Conservation (phyloP, 2,113 vertebrate genomes). For the Crotalus horridus region DNA sequence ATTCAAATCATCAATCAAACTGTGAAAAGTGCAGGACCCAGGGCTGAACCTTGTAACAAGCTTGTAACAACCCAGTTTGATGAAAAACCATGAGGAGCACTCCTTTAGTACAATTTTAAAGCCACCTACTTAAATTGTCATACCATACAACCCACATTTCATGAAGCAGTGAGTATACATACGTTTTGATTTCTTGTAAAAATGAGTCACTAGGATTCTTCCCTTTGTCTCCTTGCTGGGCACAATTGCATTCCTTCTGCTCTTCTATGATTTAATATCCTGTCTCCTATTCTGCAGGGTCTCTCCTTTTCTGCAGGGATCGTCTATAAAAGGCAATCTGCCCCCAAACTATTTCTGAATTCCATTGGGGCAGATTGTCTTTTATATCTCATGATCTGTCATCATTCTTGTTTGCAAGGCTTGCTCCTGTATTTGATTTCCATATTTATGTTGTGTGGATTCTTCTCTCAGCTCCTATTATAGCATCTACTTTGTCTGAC, state of each 20-base stretch:
- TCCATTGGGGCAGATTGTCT: not conserved
- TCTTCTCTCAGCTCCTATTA: not conserved
- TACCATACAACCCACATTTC: not conserved
- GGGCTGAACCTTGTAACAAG: not conserved
- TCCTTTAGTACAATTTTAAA: not conserved
- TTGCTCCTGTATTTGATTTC: not conserved
- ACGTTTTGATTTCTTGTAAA: not conserved
- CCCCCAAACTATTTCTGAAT: not conserved
- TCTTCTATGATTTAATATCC: not conserved
- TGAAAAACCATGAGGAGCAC: not conserved
- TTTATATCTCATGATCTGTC: not conserved
- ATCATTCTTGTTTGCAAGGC: not conserved
- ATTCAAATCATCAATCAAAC: not conserved
- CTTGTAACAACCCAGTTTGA: not conserved
- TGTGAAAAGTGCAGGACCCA: not conserved
- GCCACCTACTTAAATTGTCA: not conserved
- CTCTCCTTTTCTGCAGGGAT: not conserved
- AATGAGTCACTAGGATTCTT: not conserved
- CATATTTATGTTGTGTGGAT: not conserved
- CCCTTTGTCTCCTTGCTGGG: not conserved
- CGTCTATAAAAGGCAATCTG: not conserved
- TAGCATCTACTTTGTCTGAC: not conserved
- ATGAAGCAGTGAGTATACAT: not conserved
- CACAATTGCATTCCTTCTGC: not conserved
- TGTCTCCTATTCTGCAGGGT: not conserved